phyloP scores from a whole-genome alignment of 35 echinoderm and acorn worm species.

The Ophioderma brevispina region DNA sequence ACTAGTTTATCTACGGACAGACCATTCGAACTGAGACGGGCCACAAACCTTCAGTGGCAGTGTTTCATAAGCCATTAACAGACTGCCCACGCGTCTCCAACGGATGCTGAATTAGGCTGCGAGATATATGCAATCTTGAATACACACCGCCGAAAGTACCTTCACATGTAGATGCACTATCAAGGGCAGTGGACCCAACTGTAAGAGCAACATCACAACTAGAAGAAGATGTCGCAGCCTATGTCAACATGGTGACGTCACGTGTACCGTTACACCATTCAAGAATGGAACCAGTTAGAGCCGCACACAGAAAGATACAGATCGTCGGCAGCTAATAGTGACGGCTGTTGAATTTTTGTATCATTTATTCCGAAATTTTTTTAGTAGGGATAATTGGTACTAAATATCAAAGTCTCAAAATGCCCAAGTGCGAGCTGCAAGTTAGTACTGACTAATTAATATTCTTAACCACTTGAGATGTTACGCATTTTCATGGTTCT shows the following conservation, averaged over 20 bases:
- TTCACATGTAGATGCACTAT: slow-evolving; percentile 17
- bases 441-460: too few species aligned
- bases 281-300: slow-evolving; percentile 17
- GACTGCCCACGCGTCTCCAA: slow-evolving; percentile 71
- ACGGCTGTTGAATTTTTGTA: too few species aligned
- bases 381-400: too few species aligned
- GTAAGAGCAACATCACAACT: too few species aligned
- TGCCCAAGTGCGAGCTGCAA: too few species aligned
- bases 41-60: slow-evolving; percentile 61
- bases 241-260: slow-evolving; percentile 41
- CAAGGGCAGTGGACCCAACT: neutral
- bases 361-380: too few species aligned
- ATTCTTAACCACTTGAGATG: too few species aligned
- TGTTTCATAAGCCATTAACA: slow-evolving; percentile 64
- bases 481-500: too few species aligned
- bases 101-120: slow-evolving; percentile 48
- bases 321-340: too few species aligned
- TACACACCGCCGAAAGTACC: slow-evolving; percentile 33
- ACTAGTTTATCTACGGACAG: slow-evolving; percentile 27
- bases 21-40: slow-evolving; percentile 21
- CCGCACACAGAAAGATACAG: slow-evolving; percentile 22
- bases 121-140: slow-evolving; percentile 49
- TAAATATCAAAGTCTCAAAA: too few species aligned
- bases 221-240: slow-evolving; percentile 49
- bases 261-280: slow-evolving; percentile 11